Evolutionary conservation across 2,113 vertebrate genomes (phyloP).

Genomic region (Cyprinodon variegatus): DNA sequence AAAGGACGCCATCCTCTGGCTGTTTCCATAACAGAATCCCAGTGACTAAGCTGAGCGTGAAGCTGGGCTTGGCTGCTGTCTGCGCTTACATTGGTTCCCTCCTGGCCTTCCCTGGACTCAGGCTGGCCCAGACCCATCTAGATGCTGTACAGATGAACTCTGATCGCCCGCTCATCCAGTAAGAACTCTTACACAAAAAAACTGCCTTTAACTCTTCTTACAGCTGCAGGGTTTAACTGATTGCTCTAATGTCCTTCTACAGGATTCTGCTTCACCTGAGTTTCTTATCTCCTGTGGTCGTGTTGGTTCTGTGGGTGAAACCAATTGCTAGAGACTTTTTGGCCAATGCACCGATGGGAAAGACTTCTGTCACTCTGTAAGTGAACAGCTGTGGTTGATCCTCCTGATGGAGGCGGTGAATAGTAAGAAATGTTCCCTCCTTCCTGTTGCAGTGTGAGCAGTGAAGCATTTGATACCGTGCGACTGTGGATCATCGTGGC

Average conservation of each 20-base stretch:
- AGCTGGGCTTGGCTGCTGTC: constrained; percentile 83
- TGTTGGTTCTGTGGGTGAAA: constrained; percentile 89
- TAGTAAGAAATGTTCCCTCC: background rate
- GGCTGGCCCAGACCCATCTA: constrained; percentile 93
- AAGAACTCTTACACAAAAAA: constrained; percentile 17
- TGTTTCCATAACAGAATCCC: constrained; percentile 80
- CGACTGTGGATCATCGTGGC: constrained; percentile 88
- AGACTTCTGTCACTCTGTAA: constrained; percentile 84
- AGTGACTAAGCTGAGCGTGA: constrained; percentile 84
- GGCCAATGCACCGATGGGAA: constrained; percentile 84
- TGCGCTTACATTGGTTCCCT: constrained; percentile 89
- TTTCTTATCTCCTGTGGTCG: constrained; percentile 88
- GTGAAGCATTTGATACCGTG: constrained; percentile 80
- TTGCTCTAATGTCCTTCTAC: background rate
- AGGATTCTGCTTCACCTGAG: constrained; percentile 88
- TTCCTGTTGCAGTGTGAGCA: constrained; percentile 79
- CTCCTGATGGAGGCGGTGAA: too few species aligned
- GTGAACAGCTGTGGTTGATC: constrained; percentile 29
- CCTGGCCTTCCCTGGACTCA: constrained; percentile 92
- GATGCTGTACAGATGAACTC: constrained; percentile 86
- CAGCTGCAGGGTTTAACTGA: background rate
- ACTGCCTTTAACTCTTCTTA: background rate
- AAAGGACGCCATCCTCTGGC: background rate
- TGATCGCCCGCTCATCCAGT: constrained; percentile 86
- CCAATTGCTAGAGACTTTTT: constrained; percentile 92